phyloP scores from a whole-genome alignment of 2,888 invertebrate genomes.

The Tetramorium bicarinatum region DNA sequence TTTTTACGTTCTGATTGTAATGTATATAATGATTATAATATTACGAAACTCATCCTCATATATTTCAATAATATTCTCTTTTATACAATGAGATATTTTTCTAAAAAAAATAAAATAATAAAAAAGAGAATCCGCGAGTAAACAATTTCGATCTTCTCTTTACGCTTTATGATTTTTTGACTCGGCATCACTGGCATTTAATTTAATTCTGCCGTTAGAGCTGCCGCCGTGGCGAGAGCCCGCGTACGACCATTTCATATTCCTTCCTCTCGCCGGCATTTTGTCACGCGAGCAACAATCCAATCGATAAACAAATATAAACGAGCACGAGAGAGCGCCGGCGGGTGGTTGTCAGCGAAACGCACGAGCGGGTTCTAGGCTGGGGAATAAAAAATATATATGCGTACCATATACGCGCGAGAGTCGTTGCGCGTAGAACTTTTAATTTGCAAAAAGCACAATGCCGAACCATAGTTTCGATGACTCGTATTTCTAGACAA shows the following conservation, averaged over 20 bases:
- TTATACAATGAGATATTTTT: background rate
- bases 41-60: background rate
- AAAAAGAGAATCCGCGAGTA: background rate
- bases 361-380: conserved; percentile 24
- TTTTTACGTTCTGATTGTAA: conserved; percentile 1
- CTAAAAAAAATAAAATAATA: no score
- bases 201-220: conserved; percentile 45
- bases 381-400: conserved; percentile 45
- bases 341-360: conserved; percentile 56
- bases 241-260: conserved; percentile 35
- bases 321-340: conserved; percentile 27
- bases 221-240: conserved; percentile 6
- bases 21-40: no score
- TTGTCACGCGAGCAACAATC: conserved; percentile 49
- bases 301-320: conserved; percentile 58
- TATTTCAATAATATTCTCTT: background rate
- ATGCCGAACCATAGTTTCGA: conserved; percentile 44
- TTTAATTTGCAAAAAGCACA: conserved; percentile 56
- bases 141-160: conserved; percentile 17
- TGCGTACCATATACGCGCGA: conserved; percentile 35
- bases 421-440: conserved; percentile 50
- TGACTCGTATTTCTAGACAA: conserved; percentile 53
- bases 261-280: conserved; percentile 55
- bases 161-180: conserved; percentile 40
- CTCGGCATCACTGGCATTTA: conserved; percentile 24